phyloP scores from a whole-genome alignment of 2,113 vertebrate species.

The Corydoras maculifer region DNA sequence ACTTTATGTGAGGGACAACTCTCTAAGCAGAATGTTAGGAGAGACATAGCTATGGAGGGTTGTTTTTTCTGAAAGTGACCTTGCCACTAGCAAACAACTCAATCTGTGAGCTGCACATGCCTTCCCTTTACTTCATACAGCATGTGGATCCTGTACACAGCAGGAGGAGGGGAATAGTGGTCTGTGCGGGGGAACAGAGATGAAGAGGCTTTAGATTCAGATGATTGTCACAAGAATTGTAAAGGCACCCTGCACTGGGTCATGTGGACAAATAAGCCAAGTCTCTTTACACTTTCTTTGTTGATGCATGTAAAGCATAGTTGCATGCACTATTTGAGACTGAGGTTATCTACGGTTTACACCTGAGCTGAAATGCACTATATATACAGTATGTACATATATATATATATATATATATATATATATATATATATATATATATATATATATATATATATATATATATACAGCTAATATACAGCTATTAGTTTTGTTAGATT shows the following conservation, averaged over 20 bases:
- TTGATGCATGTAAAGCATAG: no score
- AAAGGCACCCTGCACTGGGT: slow-evolving; percentile 27
- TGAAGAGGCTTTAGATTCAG: neutral
- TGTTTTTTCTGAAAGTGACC: slow-evolving; percentile 23
- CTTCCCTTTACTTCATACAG: slow-evolving; percentile 22
- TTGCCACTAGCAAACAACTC: slow-evolving; percentile 11
- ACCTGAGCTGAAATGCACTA: no score
- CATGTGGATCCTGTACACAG: slow-evolving; percentile 18
- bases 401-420: no score
- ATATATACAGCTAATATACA: no score
- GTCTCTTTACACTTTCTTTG: slow-evolving; percentile 27
- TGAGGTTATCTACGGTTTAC: no score
- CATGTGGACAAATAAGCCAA: slow-evolving; percentile 35
- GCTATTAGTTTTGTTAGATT: no score
- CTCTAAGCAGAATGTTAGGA: slow-evolving; percentile 6
- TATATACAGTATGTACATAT: no score
- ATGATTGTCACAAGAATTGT: slow-evolving; percentile 43
- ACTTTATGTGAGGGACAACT: neutral
- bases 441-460: no score
- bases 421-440: no score
- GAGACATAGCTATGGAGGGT: neutral
- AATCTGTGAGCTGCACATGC: slow-evolving; percentile 12
- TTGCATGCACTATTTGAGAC: no score
- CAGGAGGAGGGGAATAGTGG: slow-evolving; percentile 3
- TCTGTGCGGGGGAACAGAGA: neutral